Base-by-base conservation (phyloP, 1,140 invertebrate species). In the Drosophila lacertosa region DNA sequence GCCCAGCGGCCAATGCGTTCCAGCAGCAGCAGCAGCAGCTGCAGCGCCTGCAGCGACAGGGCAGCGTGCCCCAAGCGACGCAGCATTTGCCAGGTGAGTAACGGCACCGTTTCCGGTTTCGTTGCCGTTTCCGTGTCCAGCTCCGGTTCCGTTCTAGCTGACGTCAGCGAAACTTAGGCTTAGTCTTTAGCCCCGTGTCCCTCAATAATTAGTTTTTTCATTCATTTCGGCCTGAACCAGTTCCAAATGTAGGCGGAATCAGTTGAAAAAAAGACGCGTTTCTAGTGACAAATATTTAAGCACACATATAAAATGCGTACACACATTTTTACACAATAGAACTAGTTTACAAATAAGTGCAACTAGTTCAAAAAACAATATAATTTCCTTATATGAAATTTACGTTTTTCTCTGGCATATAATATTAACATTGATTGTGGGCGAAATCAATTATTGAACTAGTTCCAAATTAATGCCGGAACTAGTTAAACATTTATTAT, bases 51-150 rank as follows among this genome's bases (percentile, higher is more conserved):
- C 94, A 95, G 80, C 93, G 94, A 45, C 92, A 94, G 58, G 93
- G 93, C 37, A 94, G 93, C 79, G 93, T 94, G 39, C 94, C 94
- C 11, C 93, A 94, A 63, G 93, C 94, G 42, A 94, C 94, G 35
- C 94, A 94, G 71, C 94, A 95, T 90, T 92, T 95, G 91, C 94
- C 94, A 93, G 94, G 94, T 95, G 93, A 91, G 91, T 66, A 4
- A 22, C 5, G 9, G 37, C 47, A 1, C 10, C 22, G 1, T 13
- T 10, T 16, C 3, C 40, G 10, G 26, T n/a, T n/a, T 9, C 0
- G 6, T 5, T 29, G n/a, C n/a, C n/a, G n/a, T n/a, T n/a, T n/a
- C n/a, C n/a, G 37, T 55, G 2, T 35, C 10, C 22, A 2, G 18
- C 10, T 16, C 3, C 40, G 10, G 26, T n/a, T n/a, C 26, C 0